Evolutionary conservation across 2,888 invertebrate genomes (phyloP).

Genomic region (Microctonus brassicae): DNA sequence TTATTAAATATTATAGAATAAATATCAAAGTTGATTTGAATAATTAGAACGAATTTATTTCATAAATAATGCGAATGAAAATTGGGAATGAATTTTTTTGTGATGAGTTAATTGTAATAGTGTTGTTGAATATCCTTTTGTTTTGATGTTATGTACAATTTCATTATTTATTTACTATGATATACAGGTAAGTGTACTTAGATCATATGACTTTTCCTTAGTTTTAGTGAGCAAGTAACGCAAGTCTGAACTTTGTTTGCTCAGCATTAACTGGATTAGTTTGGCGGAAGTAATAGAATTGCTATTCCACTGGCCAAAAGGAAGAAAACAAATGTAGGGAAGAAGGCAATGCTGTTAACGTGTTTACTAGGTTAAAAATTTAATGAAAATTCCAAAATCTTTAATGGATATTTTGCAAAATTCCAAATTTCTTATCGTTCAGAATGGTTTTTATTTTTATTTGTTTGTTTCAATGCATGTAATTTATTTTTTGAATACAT

Average conservation of each 20-base stretch:
- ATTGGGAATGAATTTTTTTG: no score
- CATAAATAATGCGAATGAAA: no score
- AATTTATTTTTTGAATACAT: no score
- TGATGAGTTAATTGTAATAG: neutral
- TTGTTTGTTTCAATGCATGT: neutral
- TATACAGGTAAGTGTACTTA: neutral
- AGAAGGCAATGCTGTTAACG: neutral
- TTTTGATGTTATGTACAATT: neutral
- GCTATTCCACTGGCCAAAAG: conserved; percentile 29
- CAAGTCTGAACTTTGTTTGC: conserved; percentile 26
- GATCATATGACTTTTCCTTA: conserved; percentile 1
- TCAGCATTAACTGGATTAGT: conserved; percentile 43
- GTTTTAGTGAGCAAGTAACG: conserved; percentile 17
- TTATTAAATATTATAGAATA: neutral
- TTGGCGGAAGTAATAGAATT: conserved; percentile 33
- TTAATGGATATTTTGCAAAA: neutral
- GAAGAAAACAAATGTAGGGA: neutral
- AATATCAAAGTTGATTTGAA: no score
- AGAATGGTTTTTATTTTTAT: neutral
- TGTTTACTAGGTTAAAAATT: neutral
- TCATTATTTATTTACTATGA: neutral
- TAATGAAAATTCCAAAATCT: neutral
- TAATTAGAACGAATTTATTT: no score
- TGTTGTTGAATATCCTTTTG: neutral
- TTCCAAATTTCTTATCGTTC: neutral